Base-by-base conservation (phyloP, 1,140 invertebrate species). In the Dreissena rostriformis region DNA sequence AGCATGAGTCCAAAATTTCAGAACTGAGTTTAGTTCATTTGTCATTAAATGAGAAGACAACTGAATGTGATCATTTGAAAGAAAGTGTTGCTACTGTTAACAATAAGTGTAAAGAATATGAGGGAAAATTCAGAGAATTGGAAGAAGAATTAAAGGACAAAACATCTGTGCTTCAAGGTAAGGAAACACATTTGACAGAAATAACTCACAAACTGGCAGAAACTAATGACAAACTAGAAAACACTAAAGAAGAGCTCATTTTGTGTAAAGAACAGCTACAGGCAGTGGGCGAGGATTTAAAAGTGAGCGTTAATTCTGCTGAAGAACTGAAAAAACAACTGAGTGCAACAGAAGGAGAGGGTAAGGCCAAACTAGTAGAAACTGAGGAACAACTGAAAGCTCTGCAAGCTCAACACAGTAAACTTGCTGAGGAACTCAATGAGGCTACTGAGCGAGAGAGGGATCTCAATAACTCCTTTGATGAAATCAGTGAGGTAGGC, bases 401-500 rank as follows among this genome's bases (percentile, higher is more conserved):
- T 5, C 61, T 82, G 22, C 80, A 82, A 49, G 72, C 65, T 53
- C 61, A 74, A 26, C 71, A 82, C 19, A 24, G 49, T 57, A 82
- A 75, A 65, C 28, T 82, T n/a, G 80, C 72, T 67, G 80, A 84
- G 15, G 74, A 78, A 24, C 52, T 84, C 17, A 78, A 77, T 77
- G 67, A 70, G 51, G 73, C 82, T 11, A 84, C 52, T 51, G 82
- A 78, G 19, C 67, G 82, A 28, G 82, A 84, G 55, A 77, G 74
- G 22, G 73, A 77, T 22, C 28, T 84, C 19, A 77, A 84, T 52
- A 77, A 77, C 53, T 77, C 82, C 57, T 77, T 84, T 77, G 82
- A 84, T 52, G 73, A 84, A 65, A 28, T 84, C 4, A 83, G 81
- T 83, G 81, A 83, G 67, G 57, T 61, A 24, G 22, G 57, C 29